Conservation (phyloP, 1,140 invertebrate species). For the Zaprionus taronus region DNA sequence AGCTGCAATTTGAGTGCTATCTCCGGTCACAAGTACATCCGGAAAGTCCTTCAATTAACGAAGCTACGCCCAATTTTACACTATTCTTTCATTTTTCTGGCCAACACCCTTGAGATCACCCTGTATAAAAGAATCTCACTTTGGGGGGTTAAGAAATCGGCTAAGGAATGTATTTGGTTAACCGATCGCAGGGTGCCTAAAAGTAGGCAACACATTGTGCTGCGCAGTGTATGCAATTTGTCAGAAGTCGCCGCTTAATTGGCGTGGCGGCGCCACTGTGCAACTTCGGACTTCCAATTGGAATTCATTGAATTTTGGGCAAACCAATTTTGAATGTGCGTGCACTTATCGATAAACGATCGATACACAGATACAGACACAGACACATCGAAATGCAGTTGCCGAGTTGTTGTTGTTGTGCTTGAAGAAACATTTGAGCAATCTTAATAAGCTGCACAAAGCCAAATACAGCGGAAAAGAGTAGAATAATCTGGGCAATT, state of each 20-base stretch:
- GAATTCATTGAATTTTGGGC: constrained; percentile 1
- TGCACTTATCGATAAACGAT: constrained; percentile 33
- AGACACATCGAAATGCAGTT: constrained; percentile 18
- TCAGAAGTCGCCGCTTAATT: constrained; percentile 9
- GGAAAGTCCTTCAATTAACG: no score
- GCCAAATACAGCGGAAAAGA: constrained; percentile 67
- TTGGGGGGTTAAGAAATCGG: neutral
- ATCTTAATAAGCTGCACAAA: constrained; percentile 74
- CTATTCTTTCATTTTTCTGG: no score
- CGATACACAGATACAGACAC: neutral
- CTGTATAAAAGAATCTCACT: neutral
- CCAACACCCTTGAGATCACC: no score
- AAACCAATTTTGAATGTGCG: constrained; percentile 7
- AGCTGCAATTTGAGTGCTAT: no score
- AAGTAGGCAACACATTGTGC: constrained; percentile 29
- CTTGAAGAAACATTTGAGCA: constrained; percentile 45
- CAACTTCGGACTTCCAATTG: neutral
- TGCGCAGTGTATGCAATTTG: neutral
- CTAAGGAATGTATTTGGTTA: neutral
- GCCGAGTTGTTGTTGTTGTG: constrained; percentile 8
- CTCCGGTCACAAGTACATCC: no score
- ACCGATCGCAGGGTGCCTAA: constrained; percentile 2
- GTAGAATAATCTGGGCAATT: constrained; percentile 72
- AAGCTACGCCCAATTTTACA: no score
- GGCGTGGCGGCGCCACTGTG: constrained; percentile 33